These are phyloP conservation scores for Sturnira hondurensis DNA, from an alignment of 2,113 vertebrate genomes.

Conservation along the genomic window DNA sequence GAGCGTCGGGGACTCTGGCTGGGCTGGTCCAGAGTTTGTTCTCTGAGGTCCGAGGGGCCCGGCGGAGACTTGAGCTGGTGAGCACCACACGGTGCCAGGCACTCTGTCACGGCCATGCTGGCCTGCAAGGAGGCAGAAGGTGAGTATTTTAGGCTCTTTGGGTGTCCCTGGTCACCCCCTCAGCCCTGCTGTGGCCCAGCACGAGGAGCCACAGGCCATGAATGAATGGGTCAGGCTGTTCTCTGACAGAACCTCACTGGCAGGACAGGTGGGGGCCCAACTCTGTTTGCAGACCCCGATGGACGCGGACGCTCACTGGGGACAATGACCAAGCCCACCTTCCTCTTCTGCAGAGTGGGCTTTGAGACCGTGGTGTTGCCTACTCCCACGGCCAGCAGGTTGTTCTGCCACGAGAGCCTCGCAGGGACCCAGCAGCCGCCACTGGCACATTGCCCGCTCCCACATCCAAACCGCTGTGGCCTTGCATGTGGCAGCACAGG, in stretches of 20 bases:
- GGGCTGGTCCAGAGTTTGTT: rapidly evolving
- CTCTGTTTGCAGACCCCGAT: rapidly evolving
- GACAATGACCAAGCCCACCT: rapidly evolving
- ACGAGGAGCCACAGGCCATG: rapidly evolving
- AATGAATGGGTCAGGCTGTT: rapidly evolving
- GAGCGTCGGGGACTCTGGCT: rapidly evolving
- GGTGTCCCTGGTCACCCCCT: rapidly evolving
- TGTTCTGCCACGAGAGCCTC: rapidly evolving
- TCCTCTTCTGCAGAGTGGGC: rapidly evolving
- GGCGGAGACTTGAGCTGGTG: too few species aligned
- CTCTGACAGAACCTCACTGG: not conserved
- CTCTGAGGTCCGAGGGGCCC: rapidly evolving
- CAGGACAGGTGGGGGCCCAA: rapidly evolving
- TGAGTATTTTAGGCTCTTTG: rapidly evolving
- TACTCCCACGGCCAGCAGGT: rapidly evolving
- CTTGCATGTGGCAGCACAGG: rapidly evolving
- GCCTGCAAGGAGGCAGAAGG: rapidly evolving
- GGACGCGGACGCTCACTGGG: rapidly evolving
- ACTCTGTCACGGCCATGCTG: rapidly evolving
- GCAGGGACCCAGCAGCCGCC: rapidly evolving
- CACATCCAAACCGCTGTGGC: rapidly evolving
- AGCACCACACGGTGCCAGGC: rapidly evolving
- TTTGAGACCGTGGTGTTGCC: rapidly evolving
- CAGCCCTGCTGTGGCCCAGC: rapidly evolving
- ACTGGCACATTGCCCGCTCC: rapidly evolving